These are phyloP conservation scores for Denticeps clupeoides DNA, from an alignment of 2,797 vertebrate genomes.

Conservation along the genomic window DNA sequence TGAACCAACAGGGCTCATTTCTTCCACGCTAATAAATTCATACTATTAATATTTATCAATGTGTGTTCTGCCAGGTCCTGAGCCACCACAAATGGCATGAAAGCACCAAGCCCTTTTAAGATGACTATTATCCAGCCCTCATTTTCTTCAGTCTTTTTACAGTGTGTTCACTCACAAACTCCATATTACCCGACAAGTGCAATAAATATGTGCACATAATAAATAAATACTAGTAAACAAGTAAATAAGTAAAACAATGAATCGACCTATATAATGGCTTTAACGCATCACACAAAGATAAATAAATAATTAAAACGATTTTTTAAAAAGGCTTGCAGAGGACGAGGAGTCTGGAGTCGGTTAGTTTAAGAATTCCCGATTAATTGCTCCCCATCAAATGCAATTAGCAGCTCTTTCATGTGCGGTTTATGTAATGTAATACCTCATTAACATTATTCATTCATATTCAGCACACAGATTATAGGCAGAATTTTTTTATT, in stretches of 20 bases:
- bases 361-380: conserved; percentile 92
- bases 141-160: no score
- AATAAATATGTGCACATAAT: no score
- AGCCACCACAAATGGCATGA: no score
- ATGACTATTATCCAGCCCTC: no score
- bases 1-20: conserved; percentile 82
- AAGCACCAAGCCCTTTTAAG: no score
- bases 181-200: no score
- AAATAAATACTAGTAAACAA: no score
- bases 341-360: conserved; percentile 65
- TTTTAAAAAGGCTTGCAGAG: background rate
- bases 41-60: conserved; percentile 88
- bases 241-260: no score
- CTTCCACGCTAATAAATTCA: conserved; percentile 79
- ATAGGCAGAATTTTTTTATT: conserved; percentile 96
- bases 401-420: conserved; percentile 99
- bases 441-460: conserved; percentile 99
- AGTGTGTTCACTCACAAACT: no score
- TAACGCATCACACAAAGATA: no score
- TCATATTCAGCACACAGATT: conserved; percentile 94
- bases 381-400: conserved; percentile 98
- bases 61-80: conserved; percentile 70
- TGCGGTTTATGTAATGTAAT: conserved; percentile 99
- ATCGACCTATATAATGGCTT: no score
- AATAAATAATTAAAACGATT: no score